Evolutionary conservation across 2,797 vertebrate genomes (phyloP), one percentile per base, ranked within the genome.

Genomic region (Enteromius unitaeniatus): DNA sequence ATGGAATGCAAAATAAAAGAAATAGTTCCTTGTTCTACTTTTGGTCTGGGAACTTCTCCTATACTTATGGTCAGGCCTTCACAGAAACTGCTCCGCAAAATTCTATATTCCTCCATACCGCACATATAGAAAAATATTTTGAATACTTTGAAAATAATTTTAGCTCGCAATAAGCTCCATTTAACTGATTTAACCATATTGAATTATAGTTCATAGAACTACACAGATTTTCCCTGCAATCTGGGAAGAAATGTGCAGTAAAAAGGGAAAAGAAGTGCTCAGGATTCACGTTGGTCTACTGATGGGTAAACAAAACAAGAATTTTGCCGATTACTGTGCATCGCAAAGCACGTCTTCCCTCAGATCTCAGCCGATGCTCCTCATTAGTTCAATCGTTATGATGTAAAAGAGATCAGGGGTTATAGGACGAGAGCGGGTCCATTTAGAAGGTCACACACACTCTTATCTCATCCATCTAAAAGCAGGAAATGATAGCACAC

Each of bases 401-500:
- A 79, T 79, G 47, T 31, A 51, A 51, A 37, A 70, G 47, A 72
- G 69, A 11, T 17, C 45, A 55, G 53, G 75, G 72, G 65, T 78
- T n/a, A 49, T n/a, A 19, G 45, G 40, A 68, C 14, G 68, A 73
- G 49, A 60, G 65, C 2, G 28, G 6, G 19, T 60, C 55, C 19
- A 40, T 60, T 65, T 51, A 55, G 53, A 62, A 42, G 51, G 45
- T 67, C 81, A 83, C 75, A 69, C 64, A 37, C 65, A 65, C 37
- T 67, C 60, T 40, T 78, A 77, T 77, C 26, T 78, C 76, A 49
- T 78, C 68, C 70, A 84, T 87, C 84, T 88, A 72, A 78, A 82
- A 64, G 81, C 83, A 87, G 83, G 83, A 89, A 89, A 76, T 55
- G 75, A 45, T 80, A 76, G 78, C 78, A 67, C 42, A 62, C 72